Evolutionary conservation across 2,113 vertebrate genomes (phyloP).

Genomic region (Bubo bubo): DNA sequence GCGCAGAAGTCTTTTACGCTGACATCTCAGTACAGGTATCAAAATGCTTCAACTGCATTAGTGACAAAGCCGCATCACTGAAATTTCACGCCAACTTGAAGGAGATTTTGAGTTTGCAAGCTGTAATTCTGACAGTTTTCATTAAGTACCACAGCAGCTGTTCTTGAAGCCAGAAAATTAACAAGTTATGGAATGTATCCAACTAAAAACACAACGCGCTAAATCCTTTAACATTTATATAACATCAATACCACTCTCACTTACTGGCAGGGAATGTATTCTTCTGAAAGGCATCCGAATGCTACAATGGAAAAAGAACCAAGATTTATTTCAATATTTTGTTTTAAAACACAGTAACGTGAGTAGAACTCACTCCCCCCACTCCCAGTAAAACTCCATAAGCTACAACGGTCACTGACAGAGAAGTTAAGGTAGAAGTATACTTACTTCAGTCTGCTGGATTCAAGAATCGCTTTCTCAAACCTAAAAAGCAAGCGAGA

Average conservation of each 20-base stretch:
- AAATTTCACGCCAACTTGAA: neutral
- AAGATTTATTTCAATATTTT: neutral
- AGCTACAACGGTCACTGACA: neutral
- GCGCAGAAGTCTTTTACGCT: neutral
- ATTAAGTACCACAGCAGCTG: neutral
- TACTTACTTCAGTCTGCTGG: conserved; percentile 35
- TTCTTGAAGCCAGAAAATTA: neutral
- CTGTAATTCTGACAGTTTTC: neutral
- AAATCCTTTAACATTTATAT: neutral
- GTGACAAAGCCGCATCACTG: fast-evolving
- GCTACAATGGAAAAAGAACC: conserved; percentile 38
- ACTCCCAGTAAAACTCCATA: fast-evolving
- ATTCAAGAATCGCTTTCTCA: conserved; percentile 15
- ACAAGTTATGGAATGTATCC: neutral
- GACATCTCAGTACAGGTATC: neutral
- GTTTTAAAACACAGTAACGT: neutral
- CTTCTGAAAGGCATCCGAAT: conserved; percentile 70
- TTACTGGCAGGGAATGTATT: conserved; percentile 77
- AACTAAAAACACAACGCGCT: neutral
- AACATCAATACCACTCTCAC: neutral
- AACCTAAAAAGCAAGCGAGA: conserved; percentile 25
- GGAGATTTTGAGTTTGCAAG: neutral
- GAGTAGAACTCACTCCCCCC: fast-evolving
- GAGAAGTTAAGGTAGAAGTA: neutral
- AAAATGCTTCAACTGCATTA: neutral